Base-by-base conservation (phyloP, 1,140 invertebrate genomes). In the Pogonognathellus flavescens region DNA sequence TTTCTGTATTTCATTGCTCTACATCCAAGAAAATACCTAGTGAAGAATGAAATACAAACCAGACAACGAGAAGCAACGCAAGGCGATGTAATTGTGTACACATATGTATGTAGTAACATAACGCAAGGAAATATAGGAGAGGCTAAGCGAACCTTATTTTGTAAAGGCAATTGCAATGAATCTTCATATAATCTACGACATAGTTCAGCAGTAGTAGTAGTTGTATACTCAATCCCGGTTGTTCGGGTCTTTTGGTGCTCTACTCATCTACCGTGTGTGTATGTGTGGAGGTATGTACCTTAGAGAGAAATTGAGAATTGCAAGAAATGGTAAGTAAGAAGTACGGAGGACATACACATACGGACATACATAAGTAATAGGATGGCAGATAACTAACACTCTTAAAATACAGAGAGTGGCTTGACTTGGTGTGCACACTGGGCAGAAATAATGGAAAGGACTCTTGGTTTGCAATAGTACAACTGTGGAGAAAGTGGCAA, bases 91-190 rank as follows among this genome's bases (percentile, higher is more conserved):
- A 41, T 41, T 41, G 31, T 41, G 31, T 41, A 41, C 31, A 31
- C 22, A 18, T 66, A 66, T 66, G 22, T 66, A 66, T 66, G 59
- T 60, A n/a, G 59, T 60, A 18, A 6, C 4, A 18, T 59, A 60
- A 66, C 62, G 62, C 70, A 76, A 31, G 4, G 16, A 76, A 76
- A 76, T 41, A 31, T 31, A 76, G 70, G 49, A 16, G 11, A 49
- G n/a, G 31, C 41, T 14, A 25, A 84, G 62, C 57, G 62, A 55
- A 62, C 53, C 62, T 50, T 66, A 84, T 76, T 84, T 84, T 76
- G 80, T 59, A 60, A 25, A 22, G 72, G 84, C 84, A 85, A 85
- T 85, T 76, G 84, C 84, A 85, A 85, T 85, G 84, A 85, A 85
- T 85, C 84, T 85, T 72, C 84, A 85, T 85, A 85, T 81, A 85